These are phyloP conservation scores for Lasioglossum leucozonium DNA, from an alignment of 2,888 invertebrate genomes.

Conservation along the genomic window DNA sequence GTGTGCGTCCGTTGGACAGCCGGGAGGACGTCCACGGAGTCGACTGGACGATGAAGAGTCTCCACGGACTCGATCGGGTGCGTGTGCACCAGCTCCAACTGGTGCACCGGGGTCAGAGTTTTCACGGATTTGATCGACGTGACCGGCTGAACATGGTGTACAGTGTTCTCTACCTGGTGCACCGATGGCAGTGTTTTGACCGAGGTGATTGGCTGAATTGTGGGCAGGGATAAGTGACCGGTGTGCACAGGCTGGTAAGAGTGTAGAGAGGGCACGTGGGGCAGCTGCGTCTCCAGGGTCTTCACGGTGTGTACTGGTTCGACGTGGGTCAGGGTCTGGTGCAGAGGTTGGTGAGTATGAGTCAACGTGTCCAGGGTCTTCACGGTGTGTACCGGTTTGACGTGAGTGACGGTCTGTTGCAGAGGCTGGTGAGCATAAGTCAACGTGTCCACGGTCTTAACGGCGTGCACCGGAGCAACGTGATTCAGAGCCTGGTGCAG, in stretches of 20 bases:
- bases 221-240: background rate
- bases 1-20: background rate
- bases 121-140: background rate
- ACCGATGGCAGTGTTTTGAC: background rate
- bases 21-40: conserved; percentile 1
- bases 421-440: background rate
- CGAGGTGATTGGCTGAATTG: no score
- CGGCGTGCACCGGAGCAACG: background rate
- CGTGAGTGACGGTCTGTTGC: background rate
- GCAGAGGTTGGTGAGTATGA: background rate
- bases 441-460: background rate
- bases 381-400: background rate
- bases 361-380: background rate
- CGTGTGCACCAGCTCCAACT: background rate
- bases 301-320: background rate
- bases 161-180: background rate
- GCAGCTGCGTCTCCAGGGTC: background rate
- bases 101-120: background rate
- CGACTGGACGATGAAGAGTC: background rate
- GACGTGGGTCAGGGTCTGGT: background rate
- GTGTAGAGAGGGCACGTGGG: background rate
- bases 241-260: background rate
- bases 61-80: background rate
- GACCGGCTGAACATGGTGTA: background rate
- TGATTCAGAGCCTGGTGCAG: background rate